Percentiles rank a stretch among this genome's conserved stretches.
Conservation (phyloP, 1,140 invertebrate species). For the Littorina saxatilis region DNA sequence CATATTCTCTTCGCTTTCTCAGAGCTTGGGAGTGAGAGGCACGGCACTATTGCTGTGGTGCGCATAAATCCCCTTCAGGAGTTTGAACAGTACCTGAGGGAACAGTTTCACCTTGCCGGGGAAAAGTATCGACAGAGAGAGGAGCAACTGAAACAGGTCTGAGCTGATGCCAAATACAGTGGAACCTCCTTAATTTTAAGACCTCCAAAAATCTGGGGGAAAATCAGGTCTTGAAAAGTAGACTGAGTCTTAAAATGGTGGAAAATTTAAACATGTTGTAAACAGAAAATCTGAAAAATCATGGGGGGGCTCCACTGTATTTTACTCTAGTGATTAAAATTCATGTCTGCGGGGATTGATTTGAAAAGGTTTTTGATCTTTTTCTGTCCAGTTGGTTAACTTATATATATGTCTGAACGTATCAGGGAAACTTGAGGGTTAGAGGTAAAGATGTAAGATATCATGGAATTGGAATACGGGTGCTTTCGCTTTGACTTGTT, state of each 20-base stretch:
- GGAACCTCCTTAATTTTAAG: neutral
- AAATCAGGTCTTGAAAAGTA: neutral
- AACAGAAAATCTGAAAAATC: neutral
- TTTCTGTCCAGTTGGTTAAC: too few species aligned
- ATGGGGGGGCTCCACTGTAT: too few species aligned
- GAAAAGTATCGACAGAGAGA: slow-evolving; percentile 39
- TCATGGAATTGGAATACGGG: too few species aligned
- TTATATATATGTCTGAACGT: too few species aligned
- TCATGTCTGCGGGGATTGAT: too few species aligned
- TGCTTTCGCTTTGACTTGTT: too few species aligned
- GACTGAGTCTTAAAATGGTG: neutral
- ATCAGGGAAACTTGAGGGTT: too few species aligned
- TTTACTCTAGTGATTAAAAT: too few species aligned
- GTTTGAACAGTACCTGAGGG: slow-evolving; percentile 47
- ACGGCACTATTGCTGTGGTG: neutral
- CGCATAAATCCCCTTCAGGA: slow-evolving; percentile 35
- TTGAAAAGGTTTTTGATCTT: too few species aligned
- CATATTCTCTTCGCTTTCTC: too few species aligned
- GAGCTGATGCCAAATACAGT: slow-evolving; percentile 16
- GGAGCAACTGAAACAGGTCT: slow-evolving; percentile 35
- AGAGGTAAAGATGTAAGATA: too few species aligned
- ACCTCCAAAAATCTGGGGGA: neutral
- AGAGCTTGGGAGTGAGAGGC: neutral
- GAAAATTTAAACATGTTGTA: neutral
- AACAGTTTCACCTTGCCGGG: slow-evolving; percentile 44